A percentile compares a stretch with the other conserved stretches of the same genome.
These are phyloP conservation scores for Atta texana DNA, from an alignment of 1,140 invertebrate genomes.

Conservation along the genomic window DNA sequence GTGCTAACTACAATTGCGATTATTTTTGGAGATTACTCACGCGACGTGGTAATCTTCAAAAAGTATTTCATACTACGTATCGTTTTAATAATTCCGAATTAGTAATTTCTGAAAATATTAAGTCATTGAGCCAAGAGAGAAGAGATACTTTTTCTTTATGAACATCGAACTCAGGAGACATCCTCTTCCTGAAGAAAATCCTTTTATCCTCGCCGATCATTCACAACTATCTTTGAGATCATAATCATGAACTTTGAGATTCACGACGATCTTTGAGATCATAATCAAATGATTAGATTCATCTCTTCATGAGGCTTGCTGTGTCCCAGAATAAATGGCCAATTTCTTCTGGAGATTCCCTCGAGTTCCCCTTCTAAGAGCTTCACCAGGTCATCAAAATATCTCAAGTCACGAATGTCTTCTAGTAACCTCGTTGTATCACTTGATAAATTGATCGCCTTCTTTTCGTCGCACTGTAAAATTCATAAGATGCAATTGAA, in stretches of 20 bases:
- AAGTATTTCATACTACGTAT: background rate
- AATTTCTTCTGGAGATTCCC: conserved; percentile 81
- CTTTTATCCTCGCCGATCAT: conserved; percentile 15
- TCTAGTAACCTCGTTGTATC: conserved; percentile 76
- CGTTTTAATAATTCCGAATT: conserved; percentile 16
- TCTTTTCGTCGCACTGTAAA: conserved; percentile 80
- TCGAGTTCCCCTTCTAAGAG: conserved; percentile 82
- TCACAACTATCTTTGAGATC: conserved; percentile 3
- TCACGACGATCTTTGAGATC: background rate
- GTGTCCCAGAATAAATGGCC: conserved; percentile 82
- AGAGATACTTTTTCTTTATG: background rate
- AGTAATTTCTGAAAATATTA: background rate
- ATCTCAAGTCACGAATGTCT: conserved; percentile 81
- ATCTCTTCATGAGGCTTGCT: conserved; percentile 77
- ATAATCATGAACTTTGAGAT: conserved; percentile 61
- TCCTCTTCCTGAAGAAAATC: background rate
- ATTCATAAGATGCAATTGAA: conserved; percentile 4
- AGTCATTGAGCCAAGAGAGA: background rate
- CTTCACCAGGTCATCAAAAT: conserved; percentile 83
- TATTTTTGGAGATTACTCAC: background rate
- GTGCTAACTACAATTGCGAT: background rate
- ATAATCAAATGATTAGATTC: conserved; percentile 82
- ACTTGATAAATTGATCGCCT: conserved; percentile 75
- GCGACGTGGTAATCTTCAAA: no score
- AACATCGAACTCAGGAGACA: background rate